A percentile compares a stretch with the other conserved stretches of the same genome.
Conservation (phyloP, 2,888 invertebrate species). For the Tipula lateralis region DNA sequence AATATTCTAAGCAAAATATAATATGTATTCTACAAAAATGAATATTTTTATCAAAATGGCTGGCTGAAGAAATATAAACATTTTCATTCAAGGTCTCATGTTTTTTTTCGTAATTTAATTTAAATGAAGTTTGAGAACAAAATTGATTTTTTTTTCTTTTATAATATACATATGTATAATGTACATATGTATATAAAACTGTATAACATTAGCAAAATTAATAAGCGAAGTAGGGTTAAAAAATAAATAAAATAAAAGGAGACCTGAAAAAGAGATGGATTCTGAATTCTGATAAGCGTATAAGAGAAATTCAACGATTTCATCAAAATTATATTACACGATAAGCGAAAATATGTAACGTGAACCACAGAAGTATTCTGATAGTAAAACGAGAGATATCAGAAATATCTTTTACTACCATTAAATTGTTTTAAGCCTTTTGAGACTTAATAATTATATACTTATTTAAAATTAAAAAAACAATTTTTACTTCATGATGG, state of each 20-base stretch:
- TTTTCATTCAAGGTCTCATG: not conserved
- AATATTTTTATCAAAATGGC: not conserved
- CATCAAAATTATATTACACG: not conserved
- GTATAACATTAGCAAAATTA: not conserved
- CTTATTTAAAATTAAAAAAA: not conserved
- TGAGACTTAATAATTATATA: not conserved
- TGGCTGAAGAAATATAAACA: not conserved
- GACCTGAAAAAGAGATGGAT: not conserved
- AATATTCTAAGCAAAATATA: not conserved
- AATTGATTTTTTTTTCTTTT: not conserved
- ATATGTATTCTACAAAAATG: not conserved
- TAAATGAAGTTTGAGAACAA: slow-evolving; percentile 7
- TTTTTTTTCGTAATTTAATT: not conserved
- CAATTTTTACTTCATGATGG: not conserved
- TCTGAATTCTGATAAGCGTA: not conserved
- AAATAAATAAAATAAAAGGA: not conserved
- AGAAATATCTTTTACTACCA: not conserved
- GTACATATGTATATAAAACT: not conserved
- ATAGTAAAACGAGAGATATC: not conserved
- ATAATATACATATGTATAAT: no score
- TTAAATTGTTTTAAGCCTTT: not conserved
- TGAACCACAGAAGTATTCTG: not conserved
- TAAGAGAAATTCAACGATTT: not conserved
- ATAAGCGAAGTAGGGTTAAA: not conserved
- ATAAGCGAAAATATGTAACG: not conserved